Evolutionary conservation across 2,888 invertebrate genomes (phyloP).

Genomic region (Ichneumoninae sp.): DNA sequence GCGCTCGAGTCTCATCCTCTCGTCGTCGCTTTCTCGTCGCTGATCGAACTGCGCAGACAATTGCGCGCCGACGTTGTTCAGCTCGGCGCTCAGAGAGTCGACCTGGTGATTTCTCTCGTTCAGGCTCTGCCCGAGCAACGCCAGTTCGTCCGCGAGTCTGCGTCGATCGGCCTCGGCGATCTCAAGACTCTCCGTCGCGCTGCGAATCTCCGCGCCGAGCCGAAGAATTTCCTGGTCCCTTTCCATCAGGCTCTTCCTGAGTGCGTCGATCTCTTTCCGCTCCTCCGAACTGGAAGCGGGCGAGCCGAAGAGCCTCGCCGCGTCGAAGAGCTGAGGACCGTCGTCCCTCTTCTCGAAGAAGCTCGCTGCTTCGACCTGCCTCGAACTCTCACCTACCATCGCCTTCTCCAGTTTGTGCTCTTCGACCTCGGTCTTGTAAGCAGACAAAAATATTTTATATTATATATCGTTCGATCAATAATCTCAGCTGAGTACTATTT

Average conservation of each 20-base stretch:
- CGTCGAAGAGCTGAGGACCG: slow-evolving; percentile 76
- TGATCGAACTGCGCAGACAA: slow-evolving; percentile 54
- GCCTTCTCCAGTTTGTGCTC: slow-evolving; percentile 65
- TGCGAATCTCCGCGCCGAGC: slow-evolving; percentile 62
- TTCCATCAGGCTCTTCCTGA: slow-evolving; percentile 45
- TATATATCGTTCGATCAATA: too few species aligned
- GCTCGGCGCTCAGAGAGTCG: slow-evolving; percentile 65
- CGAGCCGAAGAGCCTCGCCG: slow-evolving; percentile 76
- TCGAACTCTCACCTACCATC: slow-evolving; percentile 20
- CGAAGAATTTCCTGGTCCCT: slow-evolving; percentile 49
- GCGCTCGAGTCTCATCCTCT: slow-evolving; percentile 47
- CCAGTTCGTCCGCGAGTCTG: slow-evolving; percentile 58
- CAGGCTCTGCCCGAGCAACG: slow-evolving; percentile 51
- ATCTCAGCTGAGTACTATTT: too few species aligned
- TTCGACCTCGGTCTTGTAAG: slow-evolving; percentile 60
- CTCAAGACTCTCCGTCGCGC: slow-evolving; percentile 57
- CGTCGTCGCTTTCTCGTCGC: slow-evolving; percentile 56
- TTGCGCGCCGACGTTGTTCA: slow-evolving; percentile 61
- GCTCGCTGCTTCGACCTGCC: slow-evolving; percentile 11
- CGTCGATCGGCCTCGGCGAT: slow-evolving; percentile 51
- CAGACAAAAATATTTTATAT: too few species aligned
- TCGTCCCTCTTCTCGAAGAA: slow-evolving; percentile 54
- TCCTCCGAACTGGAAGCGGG: slow-evolving; percentile 51
- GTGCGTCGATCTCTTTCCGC: slow-evolving; percentile 59
- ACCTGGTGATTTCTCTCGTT: slow-evolving; percentile 66